phyloP scores from a whole-genome alignment of 2,888 invertebrate genomes.

The Clepsis dumicolana region DNA sequence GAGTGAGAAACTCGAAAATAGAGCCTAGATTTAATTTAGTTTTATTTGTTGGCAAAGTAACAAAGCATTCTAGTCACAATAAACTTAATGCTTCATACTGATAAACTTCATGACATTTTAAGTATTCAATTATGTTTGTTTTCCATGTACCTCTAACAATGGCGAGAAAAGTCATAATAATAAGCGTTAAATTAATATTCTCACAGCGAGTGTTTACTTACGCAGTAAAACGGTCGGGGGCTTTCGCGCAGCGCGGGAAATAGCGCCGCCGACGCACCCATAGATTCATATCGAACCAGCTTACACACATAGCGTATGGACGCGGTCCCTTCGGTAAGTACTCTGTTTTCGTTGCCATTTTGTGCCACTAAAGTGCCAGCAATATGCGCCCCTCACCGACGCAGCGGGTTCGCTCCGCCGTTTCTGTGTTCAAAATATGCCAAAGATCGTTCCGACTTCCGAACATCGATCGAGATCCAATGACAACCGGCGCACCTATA shows the following conservation, averaged over 20 bases:
- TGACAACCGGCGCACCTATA: too few species aligned
- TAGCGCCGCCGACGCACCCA: background rate
- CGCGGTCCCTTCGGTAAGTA: too few species aligned
- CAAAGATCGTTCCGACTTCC: too few species aligned
- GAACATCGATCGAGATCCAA: too few species aligned
- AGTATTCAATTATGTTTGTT: background rate
- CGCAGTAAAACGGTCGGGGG: background rate
- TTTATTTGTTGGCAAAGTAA: background rate
- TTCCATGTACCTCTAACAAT: background rate
- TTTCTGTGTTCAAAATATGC: too few species aligned
- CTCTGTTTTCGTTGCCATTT: too few species aligned
- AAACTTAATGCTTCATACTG: background rate
- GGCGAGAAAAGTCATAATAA: constrained; percentile 4
- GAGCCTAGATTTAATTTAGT: background rate
- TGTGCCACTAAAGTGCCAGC: too few species aligned
- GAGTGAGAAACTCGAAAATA: background rate
- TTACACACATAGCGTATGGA: too few species aligned
- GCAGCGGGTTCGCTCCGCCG: too few species aligned
- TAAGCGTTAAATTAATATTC: background rate
- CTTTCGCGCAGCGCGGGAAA: constrained; percentile 1
- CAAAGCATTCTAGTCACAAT: background rate
- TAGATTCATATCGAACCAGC: too few species aligned
- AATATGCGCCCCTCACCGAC: too few species aligned
- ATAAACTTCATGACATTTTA: background rate
- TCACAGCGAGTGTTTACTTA: background rate